Conservation (phyloP, 2,888 invertebrate species). For the Allolobophora icterica region DNA sequence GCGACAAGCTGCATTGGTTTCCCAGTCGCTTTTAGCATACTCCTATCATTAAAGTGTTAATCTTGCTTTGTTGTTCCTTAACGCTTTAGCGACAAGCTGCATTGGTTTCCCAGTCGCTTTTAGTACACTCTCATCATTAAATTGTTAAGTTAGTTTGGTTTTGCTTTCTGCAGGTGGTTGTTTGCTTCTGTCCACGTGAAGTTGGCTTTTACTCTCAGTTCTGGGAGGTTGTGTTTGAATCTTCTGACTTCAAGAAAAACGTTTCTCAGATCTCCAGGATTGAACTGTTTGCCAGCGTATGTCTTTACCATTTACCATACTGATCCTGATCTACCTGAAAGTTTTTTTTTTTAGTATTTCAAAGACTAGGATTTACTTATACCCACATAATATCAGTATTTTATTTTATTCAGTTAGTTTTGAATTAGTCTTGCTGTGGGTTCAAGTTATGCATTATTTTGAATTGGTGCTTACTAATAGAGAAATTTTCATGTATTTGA, state of each 20-base stretch:
- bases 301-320: neutral
- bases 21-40: neutral
- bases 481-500: neutral
- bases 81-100: neutral
- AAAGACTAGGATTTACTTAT: neutral
- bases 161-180: neutral
- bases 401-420: neutral
- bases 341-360: neutral
- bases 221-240: slow-evolving; percentile 18
- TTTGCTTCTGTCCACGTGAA: slow-evolving; percentile 17
- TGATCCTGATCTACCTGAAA: neutral
- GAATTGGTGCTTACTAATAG: neutral
- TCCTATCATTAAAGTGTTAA: neutral
- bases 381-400: neutral
- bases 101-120: neutral
- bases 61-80: neutral
- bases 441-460: neutral
- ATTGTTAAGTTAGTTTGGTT: neutral
- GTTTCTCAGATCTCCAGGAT: slow-evolving; percentile 1
- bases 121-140: neutral
- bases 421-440: neutral
- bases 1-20: too few relatives aligned
- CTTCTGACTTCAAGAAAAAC: neutral
- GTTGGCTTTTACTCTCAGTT: slow-evolving; percentile 9
- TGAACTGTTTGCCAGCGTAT: slow-evolving; percentile 3